Evolutionary conservation across 1,140 invertebrate species (phyloP), one percentile per base, ranked within the genome.

Genomic region (Zeugodacus cucurbitae): DNA sequence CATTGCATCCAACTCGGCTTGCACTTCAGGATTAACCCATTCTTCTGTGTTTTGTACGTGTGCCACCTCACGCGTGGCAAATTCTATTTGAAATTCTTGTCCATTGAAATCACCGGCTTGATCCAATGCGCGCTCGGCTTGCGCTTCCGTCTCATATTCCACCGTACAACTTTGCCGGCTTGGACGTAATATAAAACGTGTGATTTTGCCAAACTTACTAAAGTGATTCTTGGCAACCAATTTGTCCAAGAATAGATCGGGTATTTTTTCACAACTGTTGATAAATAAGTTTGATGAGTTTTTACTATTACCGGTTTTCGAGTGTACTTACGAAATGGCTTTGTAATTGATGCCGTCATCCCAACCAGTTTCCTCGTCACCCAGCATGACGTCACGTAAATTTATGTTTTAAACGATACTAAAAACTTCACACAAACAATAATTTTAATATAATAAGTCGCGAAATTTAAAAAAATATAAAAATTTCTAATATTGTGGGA

Each of bases 221-320:
- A 96, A 97, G 90, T 96, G 95, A 86, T 94, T 94, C 88, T 95
- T 95, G 3, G 95, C 96, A 74, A 94, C 91, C 86, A 92, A 91
- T 90, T 95, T 94, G 89, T 95, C 92, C n/a, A 96, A 94, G 62
- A 97, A 94, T 6, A 93, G 90, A 87, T 95, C 94, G 2, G 96
- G 96, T 41, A 96, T 95, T 90, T 96, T 94, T 14, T 94, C 93
- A 89, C 96, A 96, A 78, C 95, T 96, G 89, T 14, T 89, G 87
- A 82, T 74, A 64, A n/a, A 74, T 10, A 14, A 41, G 0, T 48
- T 62, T 74, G 3, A 14, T 20, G 17, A 67, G 11, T 32, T 32
- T 74, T 34, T 41, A 17, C 32, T 7, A 41, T 17, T 64, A 70
- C 41, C 34, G 32, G 26, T 48, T 82, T 82, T 29, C 7, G 26